A percentile compares a stretch with the other conserved stretches of the same genome.
Conservation (phyloP, 1,140 invertebrate species). For the Holotrichia oblita region DNA sequence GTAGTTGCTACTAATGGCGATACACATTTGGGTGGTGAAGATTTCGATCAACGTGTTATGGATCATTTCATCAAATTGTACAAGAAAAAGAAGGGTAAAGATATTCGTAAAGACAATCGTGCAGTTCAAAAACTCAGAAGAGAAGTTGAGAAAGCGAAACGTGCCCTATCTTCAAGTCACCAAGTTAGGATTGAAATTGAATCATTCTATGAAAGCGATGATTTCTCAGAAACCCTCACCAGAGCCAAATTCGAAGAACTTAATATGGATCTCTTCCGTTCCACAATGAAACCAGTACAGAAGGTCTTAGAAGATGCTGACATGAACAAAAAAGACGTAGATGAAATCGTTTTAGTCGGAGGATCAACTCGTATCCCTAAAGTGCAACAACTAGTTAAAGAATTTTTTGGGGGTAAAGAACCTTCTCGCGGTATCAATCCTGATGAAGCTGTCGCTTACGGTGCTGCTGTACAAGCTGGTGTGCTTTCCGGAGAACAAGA, state of each 20-base stretch:
- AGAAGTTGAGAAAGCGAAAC: constrained; percentile 98
- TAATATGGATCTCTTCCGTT: constrained; percentile 99
- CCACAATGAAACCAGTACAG: constrained; percentile 98
- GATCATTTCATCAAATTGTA: constrained; percentile 98
- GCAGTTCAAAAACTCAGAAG: constrained; percentile 96
- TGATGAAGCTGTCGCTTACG: constrained; percentile 97
- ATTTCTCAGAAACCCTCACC: constrained; percentile 99
- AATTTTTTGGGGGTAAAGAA: constrained; percentile 98
- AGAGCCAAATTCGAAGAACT: constrained; percentile 99
- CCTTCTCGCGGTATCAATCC: constrained; percentile 98
- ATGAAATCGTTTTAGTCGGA: constrained; percentile 99
- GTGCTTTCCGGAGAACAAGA: constrained; percentile 90
- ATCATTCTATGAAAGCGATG: constrained; percentile 98
- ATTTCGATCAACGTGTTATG: constrained; percentile 99
- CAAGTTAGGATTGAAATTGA: constrained; percentile 99
- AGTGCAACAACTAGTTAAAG: constrained; percentile 98
- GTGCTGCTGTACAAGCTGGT: constrained; percentile 98
- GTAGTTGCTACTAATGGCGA: constrained; percentile 97
- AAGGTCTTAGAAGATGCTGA: constrained; percentile 96
- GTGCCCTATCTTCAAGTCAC: constrained; percentile 93
- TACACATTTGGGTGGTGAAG: constrained; percentile 98
- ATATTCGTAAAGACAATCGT: constrained; percentile 93
- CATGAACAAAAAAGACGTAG: constrained; percentile 98
- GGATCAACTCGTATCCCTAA: constrained; percentile 99
- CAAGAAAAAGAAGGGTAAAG: constrained; percentile 99